phyloP scores from a whole-genome alignment of 1,140 invertebrate genomes.

The Bilobella aurantiaca region DNA sequence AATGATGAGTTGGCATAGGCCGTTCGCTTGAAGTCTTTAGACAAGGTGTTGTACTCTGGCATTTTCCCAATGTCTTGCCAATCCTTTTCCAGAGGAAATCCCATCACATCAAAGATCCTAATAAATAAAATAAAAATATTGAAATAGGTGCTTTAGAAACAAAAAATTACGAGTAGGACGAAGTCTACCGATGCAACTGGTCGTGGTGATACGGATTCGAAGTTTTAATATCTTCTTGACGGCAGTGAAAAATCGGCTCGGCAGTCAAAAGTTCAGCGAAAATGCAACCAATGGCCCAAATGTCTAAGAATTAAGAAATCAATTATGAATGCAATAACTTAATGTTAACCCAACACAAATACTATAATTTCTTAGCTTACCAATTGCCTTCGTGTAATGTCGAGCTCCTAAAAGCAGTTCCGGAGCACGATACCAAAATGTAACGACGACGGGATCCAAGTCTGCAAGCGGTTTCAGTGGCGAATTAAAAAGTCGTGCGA shows the following conservation, averaged over 20 bases:
- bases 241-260: conserved; percentile 98
- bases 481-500: conserved; percentile 97
- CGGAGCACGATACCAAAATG: conserved; percentile 74
- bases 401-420: conserved; percentile 90
- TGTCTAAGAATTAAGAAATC: conserved; percentile 53
- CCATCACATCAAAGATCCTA: conserved; percentile 99
- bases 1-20: conserved; percentile 91
- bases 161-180: neutral
- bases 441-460: conserved; percentile 98
- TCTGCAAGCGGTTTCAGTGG: conserved; percentile 95
- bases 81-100: conserved; percentile 95
- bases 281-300: conserved; percentile 99
- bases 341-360: neutral
- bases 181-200: conserved; percentile 71
- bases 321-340: neutral
- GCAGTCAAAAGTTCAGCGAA: conserved; percentile 87
- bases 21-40: conserved; percentile 94
- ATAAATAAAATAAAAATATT: conserved; percentile 19
- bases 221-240: conserved; percentile 99
- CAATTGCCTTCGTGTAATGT: conserved; percentile 98
- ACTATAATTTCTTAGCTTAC: conserved; percentile 48
- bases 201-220: conserved; percentile 99
- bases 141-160: conserved; percentile 19
- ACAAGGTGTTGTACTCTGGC: conserved; percentile 93
- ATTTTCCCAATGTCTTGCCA: conserved; percentile 99